These are phyloP conservation scores for Cataglyphis albicans DNA, from an alignment of 2,888 invertebrate genomes.

Conservation along the genomic window DNA sequence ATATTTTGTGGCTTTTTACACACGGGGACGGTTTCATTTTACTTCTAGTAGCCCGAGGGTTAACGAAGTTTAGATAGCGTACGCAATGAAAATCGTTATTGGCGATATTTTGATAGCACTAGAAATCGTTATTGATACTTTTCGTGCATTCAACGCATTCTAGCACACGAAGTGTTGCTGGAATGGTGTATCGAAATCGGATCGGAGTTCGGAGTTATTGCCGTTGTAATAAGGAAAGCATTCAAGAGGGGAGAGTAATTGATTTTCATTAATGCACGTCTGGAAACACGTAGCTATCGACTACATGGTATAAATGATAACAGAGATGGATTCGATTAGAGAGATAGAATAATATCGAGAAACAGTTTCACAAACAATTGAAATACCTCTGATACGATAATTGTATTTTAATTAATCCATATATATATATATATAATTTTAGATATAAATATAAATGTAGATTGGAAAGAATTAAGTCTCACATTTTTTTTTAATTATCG, in stretches of 20 bases:
- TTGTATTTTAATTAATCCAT: background rate
- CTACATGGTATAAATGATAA: background rate
- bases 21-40: background rate
- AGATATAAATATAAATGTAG: background rate
- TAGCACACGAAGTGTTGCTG: background rate
- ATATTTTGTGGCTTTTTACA: background rate
- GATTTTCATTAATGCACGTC: background rate
- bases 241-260: background rate
- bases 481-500: background rate
- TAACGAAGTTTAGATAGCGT: background rate
- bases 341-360: conserved; percentile 1
- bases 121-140: conserved; percentile 10
- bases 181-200: background rate
- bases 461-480: background rate
- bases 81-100: conserved; percentile 3
- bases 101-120: conserved; percentile 18
- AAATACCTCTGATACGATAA: background rate
- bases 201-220: background rate
- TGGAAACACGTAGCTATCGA: background rate
- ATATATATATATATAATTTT: background rate
- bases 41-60: conserved; percentile 7
- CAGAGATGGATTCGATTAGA: background rate
- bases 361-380: background rate
- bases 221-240: background rate
- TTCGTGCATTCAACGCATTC: background rate